Conservation (phyloP, 2,888 invertebrate genomes). For the Andrena hattorfiana region DNA sequence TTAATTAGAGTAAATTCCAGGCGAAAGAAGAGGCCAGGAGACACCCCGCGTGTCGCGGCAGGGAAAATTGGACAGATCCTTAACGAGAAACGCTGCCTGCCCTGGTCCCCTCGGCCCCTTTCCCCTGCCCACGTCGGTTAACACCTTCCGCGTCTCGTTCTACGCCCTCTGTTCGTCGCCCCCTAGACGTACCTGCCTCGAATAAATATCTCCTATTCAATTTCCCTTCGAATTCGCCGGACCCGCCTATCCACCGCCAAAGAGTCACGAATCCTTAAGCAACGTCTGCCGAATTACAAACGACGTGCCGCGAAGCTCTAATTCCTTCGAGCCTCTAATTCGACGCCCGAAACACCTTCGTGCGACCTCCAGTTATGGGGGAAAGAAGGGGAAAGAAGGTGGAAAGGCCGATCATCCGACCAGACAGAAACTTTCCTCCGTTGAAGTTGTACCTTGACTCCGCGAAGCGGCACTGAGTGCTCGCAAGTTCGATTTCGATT, state of each 20-base stretch:
- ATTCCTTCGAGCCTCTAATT: neutral
- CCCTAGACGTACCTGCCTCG: slow-evolving; percentile 7
- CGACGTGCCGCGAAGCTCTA: neutral
- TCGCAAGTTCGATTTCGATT: neutral
- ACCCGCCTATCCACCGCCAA: neutral
- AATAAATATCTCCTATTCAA: slow-evolving; percentile 23
- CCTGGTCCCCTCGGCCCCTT: slow-evolving; percentile 27
- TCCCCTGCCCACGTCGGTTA: slow-evolving; percentile 16
- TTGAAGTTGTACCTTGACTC: neutral
- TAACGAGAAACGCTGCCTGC: slow-evolving; percentile 62
- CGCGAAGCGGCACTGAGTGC: neutral
- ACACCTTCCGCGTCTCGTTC: slow-evolving; percentile 25
- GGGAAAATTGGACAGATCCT: slow-evolving; percentile 58
- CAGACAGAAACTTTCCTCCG: neutral
- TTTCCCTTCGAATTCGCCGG: slow-evolving; percentile 18
- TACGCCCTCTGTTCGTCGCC: neutral
- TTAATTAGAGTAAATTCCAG: slow-evolving; percentile 69
- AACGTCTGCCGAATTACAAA: neutral
- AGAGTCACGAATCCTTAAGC: neutral
- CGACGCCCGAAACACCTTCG: neutral
- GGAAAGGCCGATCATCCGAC: neutral
- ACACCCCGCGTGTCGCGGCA: slow-evolving; percentile 11
- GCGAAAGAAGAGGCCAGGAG: slow-evolving; percentile 42
- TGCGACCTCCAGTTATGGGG: neutral
- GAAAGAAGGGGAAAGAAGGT: neutral